Evolutionary conservation across 2,113 vertebrate genomes (phyloP), one percentile per base, ranked within the genome.

Genomic region (Cebidichthys violaceus): DNA sequence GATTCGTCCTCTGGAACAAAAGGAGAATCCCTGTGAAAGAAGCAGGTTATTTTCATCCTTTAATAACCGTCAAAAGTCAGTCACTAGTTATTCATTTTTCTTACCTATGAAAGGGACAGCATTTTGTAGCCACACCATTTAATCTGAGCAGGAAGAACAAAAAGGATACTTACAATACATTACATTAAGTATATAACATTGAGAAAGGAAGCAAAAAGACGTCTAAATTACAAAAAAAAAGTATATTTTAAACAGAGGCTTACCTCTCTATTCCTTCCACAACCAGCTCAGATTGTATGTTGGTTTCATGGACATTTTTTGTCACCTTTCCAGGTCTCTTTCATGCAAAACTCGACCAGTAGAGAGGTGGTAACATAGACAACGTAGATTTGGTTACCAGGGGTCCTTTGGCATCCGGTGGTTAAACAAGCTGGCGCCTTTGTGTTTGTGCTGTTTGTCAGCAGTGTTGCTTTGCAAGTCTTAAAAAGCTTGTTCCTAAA

Each of bases 381-480:
- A n/a, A n/a, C 0, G 31, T 33, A 4, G 52, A 87, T 83, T 83
- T 87, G 85, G 33, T 83, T 87, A 67, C 41, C 52, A 68, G 45
- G 24, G 52, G 14, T 67, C 37, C 62, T 41, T 17, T 17, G 29
- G 22, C 79, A 31, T 68, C 64, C 17, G n/a, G 18, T 45, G 29
- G 37, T 35, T 17, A 8, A 31, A 27, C 17, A 10, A 35, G 60
- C 65, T 5, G 11, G 4, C 47, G 2, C 18, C 29, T 65, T 35
- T 37, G 47, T 41, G 55, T 52, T 68, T 22, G 17, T 24, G 22
- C n/a, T 35, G 41, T 59, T 33, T 69, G 9, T 39, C 62, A n/a
- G 27, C 50, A n/a, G 20, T 41, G 29, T 3, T 17, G 15, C 15
- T 37, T 20, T 74, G 27, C 10, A 45, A 20, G 24, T 29, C 11